phyloP scores from a whole-genome alignment of 2,113 vertebrate genomes.

The Cinclus mexicanus region DNA sequence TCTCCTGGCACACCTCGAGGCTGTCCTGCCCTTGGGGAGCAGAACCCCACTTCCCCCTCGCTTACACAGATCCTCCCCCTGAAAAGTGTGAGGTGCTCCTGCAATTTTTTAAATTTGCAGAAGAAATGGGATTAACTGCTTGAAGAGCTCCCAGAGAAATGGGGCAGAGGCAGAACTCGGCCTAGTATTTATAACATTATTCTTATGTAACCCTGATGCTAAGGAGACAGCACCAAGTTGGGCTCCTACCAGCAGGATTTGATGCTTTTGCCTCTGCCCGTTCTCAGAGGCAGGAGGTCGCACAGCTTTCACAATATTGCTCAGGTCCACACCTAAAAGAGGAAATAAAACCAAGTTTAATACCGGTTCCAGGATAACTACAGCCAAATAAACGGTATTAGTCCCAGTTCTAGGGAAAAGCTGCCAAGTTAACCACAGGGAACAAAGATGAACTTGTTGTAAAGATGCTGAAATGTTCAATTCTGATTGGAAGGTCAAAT shows the following conservation, averaged over 20 bases:
- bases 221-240: not conserved
- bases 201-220: not conserved
- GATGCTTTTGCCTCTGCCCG: constrained; percentile 77
- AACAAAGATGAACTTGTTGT: not conserved
- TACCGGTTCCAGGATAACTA: rapidly evolving
- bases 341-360: not conserved
- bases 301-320: constrained; percentile 85
- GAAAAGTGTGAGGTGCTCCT: not conserved
- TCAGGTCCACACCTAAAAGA: constrained; percentile 87
- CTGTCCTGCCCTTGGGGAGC: not conserved
- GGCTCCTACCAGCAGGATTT: constrained; percentile 83
- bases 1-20: not conserved
- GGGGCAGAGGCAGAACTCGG: not conserved
- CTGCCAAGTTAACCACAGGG: not conserved
- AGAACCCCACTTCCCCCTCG: not conserved
- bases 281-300: constrained; percentile 45
- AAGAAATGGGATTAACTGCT: not conserved
- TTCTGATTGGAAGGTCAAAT: not conserved
- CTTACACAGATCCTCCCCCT: not conserved
- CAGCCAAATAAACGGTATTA: not conserved
- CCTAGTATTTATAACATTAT: not conserved
- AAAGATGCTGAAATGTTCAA: not conserved
- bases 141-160: not conserved
- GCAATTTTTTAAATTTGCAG: not conserved
- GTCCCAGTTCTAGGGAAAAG: not conserved